Conservation (phyloP, 1,140 invertebrate species). For the Helicoverpa armigera region DNA sequence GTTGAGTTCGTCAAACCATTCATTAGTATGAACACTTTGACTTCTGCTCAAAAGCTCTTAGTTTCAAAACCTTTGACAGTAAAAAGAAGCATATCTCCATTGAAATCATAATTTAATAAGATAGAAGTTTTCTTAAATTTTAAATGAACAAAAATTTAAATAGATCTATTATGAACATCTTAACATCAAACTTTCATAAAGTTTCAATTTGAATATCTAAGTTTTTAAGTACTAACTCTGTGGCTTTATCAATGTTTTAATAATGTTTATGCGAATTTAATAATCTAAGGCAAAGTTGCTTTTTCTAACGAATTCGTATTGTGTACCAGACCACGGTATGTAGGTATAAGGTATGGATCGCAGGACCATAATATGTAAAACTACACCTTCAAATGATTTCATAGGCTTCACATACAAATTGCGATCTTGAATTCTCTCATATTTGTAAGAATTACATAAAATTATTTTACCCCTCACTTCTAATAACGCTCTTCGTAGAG, state of each 20-base stretch:
- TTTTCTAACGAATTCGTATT: background rate
- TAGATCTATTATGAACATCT: slow-evolving; percentile 6
- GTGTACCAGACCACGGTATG: background rate
- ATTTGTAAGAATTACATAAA: too few relatives aligned
- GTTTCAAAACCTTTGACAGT: slow-evolving; percentile 5
- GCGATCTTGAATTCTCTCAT: too few relatives aligned
- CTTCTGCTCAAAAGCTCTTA: background rate
- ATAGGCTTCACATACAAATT: too few relatives aligned
- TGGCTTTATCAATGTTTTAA: slow-evolving; percentile 3
- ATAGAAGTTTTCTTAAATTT: slow-evolving; percentile 5
- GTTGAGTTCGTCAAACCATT: background rate
- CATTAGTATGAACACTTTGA: background rate
- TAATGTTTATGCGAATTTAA: background rate
- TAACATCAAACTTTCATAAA: background rate
- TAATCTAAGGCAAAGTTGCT: background rate
- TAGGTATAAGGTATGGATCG: too few relatives aligned
- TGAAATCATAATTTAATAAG: slow-evolving; percentile 17
- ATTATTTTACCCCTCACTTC: too few relatives aligned
- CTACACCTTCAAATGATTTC: too few relatives aligned
- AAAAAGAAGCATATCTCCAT: background rate
- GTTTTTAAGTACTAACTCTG: slow-evolving; percentile 1
- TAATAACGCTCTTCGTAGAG: too few relatives aligned
- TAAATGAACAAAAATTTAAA: background rate
- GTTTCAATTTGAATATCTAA: slow-evolving; percentile 15
- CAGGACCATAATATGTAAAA: too few relatives aligned